Evolutionary conservation across 1,140 invertebrate genomes (phyloP).

Genomic region (Phortica variegata): DNA sequence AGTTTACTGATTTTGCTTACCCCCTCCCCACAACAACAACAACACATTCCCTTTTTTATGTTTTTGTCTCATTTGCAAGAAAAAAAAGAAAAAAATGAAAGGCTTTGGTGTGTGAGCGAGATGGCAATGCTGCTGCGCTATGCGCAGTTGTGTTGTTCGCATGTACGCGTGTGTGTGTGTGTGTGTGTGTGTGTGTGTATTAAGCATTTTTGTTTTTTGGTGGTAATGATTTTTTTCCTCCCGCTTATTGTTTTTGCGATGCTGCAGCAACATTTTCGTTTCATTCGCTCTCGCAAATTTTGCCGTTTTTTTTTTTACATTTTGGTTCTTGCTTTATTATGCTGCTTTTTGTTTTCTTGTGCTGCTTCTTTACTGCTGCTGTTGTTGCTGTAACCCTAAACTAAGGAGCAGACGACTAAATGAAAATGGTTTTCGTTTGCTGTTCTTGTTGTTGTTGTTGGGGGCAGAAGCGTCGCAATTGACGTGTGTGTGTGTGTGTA

Average conservation of each 20-base stretch:
- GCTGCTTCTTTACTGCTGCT: too few species aligned
- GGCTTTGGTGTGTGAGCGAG: too few species aligned
- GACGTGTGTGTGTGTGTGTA: constrained; percentile 11
- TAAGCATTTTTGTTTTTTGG: constrained; percentile 7
- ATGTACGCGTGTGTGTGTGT: neutral
- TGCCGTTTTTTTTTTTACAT: constrained; percentile 19
- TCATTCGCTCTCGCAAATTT: constrained; percentile 29
- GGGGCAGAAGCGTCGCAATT: constrained; percentile 27
- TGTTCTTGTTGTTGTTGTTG: neutral
- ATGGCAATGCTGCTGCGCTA: too few species aligned
- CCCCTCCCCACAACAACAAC: too few species aligned
- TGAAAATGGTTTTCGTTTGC: constrained; percentile 10
- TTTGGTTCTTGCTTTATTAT: too few species aligned
- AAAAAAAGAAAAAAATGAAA: too few species aligned
- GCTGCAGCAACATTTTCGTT: constrained; percentile 19
- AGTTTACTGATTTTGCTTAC: too few species aligned
- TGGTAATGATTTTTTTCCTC: constrained; percentile 6
- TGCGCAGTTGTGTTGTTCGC: too few species aligned
- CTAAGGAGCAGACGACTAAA: constrained; percentile 2
- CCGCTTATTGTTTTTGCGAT: constrained; percentile 6
- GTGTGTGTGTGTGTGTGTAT: neutral
- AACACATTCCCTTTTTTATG: too few species aligned
- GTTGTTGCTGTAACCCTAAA: constrained; percentile 38
- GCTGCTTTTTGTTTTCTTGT: too few species aligned
- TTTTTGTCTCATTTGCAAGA: too few species aligned